Evolutionary conservation across 2,113 vertebrate species (phyloP).

Genomic region (Aphyosemion australe): DNA sequence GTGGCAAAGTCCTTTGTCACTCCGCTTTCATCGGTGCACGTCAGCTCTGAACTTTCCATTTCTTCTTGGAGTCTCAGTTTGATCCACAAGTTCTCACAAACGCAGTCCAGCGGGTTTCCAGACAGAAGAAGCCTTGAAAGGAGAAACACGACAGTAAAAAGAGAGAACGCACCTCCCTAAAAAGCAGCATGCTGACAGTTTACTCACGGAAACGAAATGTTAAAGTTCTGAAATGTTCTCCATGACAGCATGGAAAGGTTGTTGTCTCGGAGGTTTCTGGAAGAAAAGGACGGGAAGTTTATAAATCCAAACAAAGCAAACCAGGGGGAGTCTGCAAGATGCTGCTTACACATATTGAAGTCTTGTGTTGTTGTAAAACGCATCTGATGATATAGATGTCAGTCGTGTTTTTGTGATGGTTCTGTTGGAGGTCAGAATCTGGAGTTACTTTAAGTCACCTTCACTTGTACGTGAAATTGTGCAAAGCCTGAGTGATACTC

Average conservation of each 20-base stretch:
- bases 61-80: constrained; percentile 87
- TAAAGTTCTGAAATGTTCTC: constrained; percentile 90
- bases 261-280: constrained; percentile 93
- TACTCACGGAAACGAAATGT: constrained; percentile 90
- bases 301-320: neutral
- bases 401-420: constrained; percentile 91
- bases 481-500: constrained; percentile 74
- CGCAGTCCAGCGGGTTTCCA: constrained; percentile 92
- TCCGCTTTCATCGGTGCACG: constrained; percentile 86
- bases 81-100: constrained; percentile 96
- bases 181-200: neutral
- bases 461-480: neutral
- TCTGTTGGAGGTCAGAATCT: constrained; percentile 72
- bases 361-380: constrained; percentile 90
- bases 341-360: constrained; percentile 93
- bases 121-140: constrained; percentile 83
- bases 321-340: neutral
- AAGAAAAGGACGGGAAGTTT: constrained; percentile 21
- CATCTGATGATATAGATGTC: constrained; percentile 86
- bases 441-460: constrained; percentile 4
- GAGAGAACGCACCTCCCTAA: neutral
- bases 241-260: constrained; percentile 91
- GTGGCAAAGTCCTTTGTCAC: constrained; percentile 78
- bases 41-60: constrained; percentile 83
- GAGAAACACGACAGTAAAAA: neutral